Evolutionary conservation across 2,888 invertebrate species (phyloP), one percentile per base, ranked within the genome.

Genomic region (Drosophila affinis): DNA sequence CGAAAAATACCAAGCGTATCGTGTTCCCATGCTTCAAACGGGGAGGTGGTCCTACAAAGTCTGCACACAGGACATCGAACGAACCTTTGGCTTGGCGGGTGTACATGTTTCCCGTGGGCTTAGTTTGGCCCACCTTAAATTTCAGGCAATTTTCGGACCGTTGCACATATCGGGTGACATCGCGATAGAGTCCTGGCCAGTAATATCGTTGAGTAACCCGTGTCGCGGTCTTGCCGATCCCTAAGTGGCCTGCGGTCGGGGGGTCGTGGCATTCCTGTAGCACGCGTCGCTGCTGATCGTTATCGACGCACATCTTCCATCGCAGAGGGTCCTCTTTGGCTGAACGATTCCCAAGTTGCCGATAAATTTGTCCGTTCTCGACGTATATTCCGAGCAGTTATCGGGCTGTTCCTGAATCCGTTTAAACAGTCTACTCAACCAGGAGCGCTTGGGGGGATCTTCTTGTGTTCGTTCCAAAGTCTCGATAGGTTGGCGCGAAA

Each of bases 41-140:
- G 2, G 69, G 61, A 2, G 70, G 21, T 6, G 72, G 68, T 4
- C 63, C 72, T 3, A 76, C 34, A n/a, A 72, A 59, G 21, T 77
- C 69, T 0, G 61, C 62, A 9, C 64, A 62, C 2, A 70, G 17
- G 0, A 47, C 54, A 14, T 32, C 45, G 32, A 67, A 63, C n/a
- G 68, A 62, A 10, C 45, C 45, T 10, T 21, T 17, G 1, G 44
- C 55, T 10, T 45, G 18, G 0, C 57, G n/a, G 3, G 65, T 62
- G 0, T 44, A 59, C 72, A 75, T 72, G 4, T 61, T 14, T 2
- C 65, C 72, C 0, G 67, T 56, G 9, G 58, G 59, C 14, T 52
- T 39, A 0, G 9, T 39, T 21, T 72, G 73, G 34, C 45, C 44
- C 7, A 39, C 32, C 39, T 76, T 78, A 32, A 47, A 73, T 1